These are phyloP conservation scores for Linurgus olivaceus DNA, from an alignment of 2,797 vertebrate genomes.

Conservation along the genomic window DNA sequence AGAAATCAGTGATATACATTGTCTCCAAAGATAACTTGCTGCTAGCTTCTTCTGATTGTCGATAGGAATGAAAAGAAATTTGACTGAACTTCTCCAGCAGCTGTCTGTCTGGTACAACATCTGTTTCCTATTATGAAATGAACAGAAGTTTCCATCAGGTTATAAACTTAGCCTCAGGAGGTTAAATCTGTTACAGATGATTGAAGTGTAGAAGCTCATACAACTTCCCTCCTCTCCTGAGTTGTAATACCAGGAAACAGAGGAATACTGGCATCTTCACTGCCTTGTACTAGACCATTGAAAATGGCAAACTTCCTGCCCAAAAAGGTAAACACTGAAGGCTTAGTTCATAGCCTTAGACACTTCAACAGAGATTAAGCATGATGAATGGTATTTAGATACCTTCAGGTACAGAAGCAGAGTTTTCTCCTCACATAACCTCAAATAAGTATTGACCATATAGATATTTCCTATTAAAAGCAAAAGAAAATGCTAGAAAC, in stretches of 20 bases:
- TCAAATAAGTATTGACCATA: background rate
- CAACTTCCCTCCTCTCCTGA: background rate
- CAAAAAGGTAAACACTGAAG: background rate
- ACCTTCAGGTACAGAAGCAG: background rate
- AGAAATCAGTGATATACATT: slow-evolving; percentile 87
- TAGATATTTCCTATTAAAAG: background rate
- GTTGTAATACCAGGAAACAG: background rate
- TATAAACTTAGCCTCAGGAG: background rate
- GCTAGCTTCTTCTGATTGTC: background rate
- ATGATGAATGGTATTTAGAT: background rate
- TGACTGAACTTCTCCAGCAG: slow-evolving; percentile 82
- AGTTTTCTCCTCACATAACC: background rate
- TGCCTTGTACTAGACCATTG: background rate
- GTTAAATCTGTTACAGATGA: background rate
- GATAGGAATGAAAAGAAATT: slow-evolving; percentile 69
- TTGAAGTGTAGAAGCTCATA: background rate
- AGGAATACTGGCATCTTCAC: background rate
- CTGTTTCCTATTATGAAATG: slow-evolving; percentile 82
- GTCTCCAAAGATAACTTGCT: slow-evolving; percentile 72
- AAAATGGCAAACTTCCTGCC: background rate
- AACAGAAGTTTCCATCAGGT: background rate
- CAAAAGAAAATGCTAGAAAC: background rate
- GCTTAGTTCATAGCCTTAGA: background rate
- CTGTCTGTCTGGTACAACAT: slow-evolving; percentile 85
- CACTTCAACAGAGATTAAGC: background rate